Base-by-base conservation (phyloP, 2,113 vertebrate species). In the Mobula hypostoma region DNA sequence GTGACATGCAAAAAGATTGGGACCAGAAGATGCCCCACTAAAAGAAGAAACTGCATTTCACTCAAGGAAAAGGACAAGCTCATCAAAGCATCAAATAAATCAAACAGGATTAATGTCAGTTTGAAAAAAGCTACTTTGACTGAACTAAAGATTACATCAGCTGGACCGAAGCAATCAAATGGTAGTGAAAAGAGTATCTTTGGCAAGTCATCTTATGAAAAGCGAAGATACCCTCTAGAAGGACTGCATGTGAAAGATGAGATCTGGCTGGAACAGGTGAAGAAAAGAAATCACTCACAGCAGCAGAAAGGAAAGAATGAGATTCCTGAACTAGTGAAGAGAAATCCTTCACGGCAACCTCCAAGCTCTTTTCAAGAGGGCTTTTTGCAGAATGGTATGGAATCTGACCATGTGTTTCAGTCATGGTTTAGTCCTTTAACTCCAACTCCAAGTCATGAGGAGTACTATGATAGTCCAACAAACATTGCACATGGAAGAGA, bases 341-440 rank as follows among this genome's bases (percentile, higher is more conserved):
- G 5, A 12, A 94, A 63, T 24, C 2, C 19, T 24, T 19, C 61
- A 40, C 40, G 95, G 66, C 94, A 94, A 48, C 91, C 95, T 87
- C 88, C 15, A 48, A 48, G 36, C 14, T 95, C 95, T 72, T 95
- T 95, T 0, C 94, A 95, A 94, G 95, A 95, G n/a, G 94, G 36
- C 17, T 0, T 82, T 2, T 94, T 95, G n/a, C 91, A 95, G 1
- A 74, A 66, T 0, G 95, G 90, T 72, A 95, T 90, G 74, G 94
- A 78, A 17, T 40, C 40, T 32, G 95, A 96, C 92, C 95, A 94
- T 0, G 94, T 94, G 70, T 94, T 90, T 77, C 88, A 95, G 61
- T 96, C 94, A 94, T 97, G 95, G 96, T 95, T 97, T 95, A 95
- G 82, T 1, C 94, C 95, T 82, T 95, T 24, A 92, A 95, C 95